Evolutionary conservation across 2,888 invertebrate genomes (phyloP).

Genomic region (Netelia inedita): DNA sequence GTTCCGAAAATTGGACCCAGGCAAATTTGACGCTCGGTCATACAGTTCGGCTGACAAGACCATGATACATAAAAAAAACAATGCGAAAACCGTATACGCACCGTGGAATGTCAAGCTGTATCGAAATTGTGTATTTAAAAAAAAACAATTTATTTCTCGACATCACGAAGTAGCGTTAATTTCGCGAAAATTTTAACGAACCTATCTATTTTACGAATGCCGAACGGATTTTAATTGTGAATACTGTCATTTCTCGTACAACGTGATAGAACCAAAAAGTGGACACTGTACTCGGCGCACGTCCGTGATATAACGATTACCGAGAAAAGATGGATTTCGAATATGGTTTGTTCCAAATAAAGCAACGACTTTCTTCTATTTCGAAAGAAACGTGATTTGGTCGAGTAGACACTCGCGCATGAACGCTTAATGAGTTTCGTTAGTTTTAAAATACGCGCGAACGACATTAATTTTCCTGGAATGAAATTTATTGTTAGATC

Average conservation of each 20-base stretch:
- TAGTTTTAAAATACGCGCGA: too few species aligned
- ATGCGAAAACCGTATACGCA: background rate
- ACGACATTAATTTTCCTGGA: too few species aligned
- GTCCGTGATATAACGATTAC: too few species aligned
- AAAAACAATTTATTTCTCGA: background rate
- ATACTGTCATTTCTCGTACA: background rate
- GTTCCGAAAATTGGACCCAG: constrained; percentile 32
- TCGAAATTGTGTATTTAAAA: background rate
- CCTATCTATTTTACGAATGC: background rate
- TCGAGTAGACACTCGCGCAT: too few species aligned
- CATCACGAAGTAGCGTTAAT: background rate
- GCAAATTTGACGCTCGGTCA: constrained; percentile 38
- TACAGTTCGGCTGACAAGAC: background rate
- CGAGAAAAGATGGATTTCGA: too few species aligned
- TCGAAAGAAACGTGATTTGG: too few species aligned
- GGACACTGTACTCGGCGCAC: too few species aligned
- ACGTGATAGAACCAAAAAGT: too few species aligned
- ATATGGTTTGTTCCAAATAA: too few species aligned
- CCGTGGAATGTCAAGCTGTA: background rate
- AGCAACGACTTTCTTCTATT: too few species aligned
- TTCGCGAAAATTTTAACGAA: background rate
- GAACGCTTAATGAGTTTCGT: too few species aligned
- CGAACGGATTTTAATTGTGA: background rate
- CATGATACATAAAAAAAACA: background rate
- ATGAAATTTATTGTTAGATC: too few species aligned